A percentile compares a stretch with the other conserved stretches of the same genome.
Conservation (phyloP, 2,888 invertebrate species). For the Ferdinandea cuprea region DNA sequence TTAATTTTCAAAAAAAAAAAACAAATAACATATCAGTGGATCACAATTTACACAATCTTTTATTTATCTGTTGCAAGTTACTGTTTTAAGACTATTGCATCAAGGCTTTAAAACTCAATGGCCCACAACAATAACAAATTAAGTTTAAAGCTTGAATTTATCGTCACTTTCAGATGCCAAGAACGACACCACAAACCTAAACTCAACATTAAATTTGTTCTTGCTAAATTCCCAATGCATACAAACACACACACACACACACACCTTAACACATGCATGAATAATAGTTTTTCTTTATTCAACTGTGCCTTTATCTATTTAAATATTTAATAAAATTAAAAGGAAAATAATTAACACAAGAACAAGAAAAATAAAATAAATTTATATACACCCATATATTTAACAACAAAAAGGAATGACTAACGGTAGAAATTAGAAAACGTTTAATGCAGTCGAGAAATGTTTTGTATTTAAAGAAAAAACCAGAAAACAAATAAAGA, state of each 20-base stretch:
- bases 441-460: conserved; percentile 12
- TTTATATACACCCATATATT: not conserved
- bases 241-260: not conserved
- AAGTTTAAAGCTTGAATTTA: conserved; percentile 18
- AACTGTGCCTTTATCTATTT: conserved; percentile 66
- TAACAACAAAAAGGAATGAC: conserved; percentile 1
- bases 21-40: conserved; percentile 12
- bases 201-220: no score
- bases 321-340: conserved; percentile 21
- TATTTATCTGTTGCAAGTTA: conserved; percentile 2
- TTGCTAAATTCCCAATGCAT: conserved; percentile 11
- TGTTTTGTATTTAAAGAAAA: conserved; percentile 41
- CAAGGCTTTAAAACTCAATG: no score
- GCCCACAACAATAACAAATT: not conserved
- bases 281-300: conserved; percentile 42
- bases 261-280: no score
- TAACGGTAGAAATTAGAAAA: conserved; percentile 22
- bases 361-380: conserved; percentile 1
- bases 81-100: no score
- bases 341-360: conserved; percentile 14
- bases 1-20: not conserved
- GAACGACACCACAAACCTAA: no score
- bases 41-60: not conserved
- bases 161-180: no score
- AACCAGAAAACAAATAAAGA: no score